These are phyloP conservation scores for Pristionchus entomophagus DNA, from an alignment of 2,888 invertebrate genomes.

Conservation along the genomic window DNA sequence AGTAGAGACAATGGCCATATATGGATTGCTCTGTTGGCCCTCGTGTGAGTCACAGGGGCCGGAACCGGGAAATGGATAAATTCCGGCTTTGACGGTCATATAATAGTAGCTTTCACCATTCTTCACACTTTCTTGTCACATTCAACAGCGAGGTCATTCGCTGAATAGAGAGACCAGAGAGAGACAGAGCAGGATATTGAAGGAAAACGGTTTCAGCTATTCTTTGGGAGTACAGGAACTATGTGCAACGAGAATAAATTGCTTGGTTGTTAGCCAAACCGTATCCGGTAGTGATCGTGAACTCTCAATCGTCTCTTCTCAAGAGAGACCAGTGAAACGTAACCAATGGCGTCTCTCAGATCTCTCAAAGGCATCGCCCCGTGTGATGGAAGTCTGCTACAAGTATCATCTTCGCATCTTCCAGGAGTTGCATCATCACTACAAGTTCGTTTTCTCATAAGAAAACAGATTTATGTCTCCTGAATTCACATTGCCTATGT, in stretches of 20 bases:
- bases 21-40: constrained; percentile 38
- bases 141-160: too few species aligned
- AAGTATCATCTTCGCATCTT: constrained; percentile 25
- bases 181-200: too few species aligned
- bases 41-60: constrained; percentile 1
- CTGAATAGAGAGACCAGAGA: too few species aligned
- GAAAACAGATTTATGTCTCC: background rate
- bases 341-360: background rate
- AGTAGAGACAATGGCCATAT: constrained; percentile 25
- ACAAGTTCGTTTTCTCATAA: background rate
- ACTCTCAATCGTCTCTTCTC: background rate
- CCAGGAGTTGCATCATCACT: constrained; percentile 30
- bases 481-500: too few species aligned
- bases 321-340: background rate
- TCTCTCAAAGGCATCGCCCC: background rate
- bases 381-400: background rate
- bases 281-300: background rate
- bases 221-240: background rate
- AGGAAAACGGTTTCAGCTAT: background rate
- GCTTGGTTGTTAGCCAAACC: background rate
- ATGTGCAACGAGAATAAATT: too few species aligned
- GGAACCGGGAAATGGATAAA: background rate
- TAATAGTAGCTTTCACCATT: too few species aligned
- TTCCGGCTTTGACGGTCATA: too few species aligned
- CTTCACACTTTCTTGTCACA: too few species aligned